These are phyloP conservation scores for Mormyrus iriodes DNA, from an alignment of 2,113 vertebrate genomes.

Conservation along the genomic window DNA sequence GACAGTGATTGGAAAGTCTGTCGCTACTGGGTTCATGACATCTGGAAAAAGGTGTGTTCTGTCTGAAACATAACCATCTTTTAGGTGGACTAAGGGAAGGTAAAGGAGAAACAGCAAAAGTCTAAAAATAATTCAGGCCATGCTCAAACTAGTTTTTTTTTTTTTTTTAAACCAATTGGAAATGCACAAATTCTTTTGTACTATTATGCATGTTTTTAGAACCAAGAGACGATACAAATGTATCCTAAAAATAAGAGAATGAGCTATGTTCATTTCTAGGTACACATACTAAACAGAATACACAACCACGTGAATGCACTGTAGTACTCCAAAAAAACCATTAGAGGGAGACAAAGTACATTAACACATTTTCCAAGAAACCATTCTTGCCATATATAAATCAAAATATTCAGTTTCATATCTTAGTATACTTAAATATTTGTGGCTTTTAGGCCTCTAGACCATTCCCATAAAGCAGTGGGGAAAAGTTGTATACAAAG, in stretches of 20 bases:
- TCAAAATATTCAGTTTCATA: neutral
- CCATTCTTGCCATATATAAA: neutral
- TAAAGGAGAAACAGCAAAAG: neutral
- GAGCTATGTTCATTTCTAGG: neutral
- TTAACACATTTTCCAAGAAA: neutral
- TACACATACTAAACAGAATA: neutral
- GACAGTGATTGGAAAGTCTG: neutral
- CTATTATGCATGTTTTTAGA: neutral
- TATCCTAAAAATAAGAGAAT: neutral
- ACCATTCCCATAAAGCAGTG: neutral
- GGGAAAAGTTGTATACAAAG: neutral
- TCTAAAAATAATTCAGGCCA: too few relatives aligned
- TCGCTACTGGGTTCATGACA: neutral
- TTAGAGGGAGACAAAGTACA: neutral
- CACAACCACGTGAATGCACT: neutral
- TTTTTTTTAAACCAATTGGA: neutral
- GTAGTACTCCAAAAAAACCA: neutral
- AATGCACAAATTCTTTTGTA: neutral
- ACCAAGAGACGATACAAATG: neutral
- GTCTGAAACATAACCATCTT: neutral
- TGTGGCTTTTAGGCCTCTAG: neutral
- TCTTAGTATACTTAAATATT: neutral
- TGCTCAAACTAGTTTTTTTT: neutral
- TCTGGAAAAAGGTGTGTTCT: neutral
- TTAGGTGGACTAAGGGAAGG: neutral